Evolutionary conservation across 2,888 invertebrate species (phyloP).

Genomic region (Gymnocheta viridis): DNA sequence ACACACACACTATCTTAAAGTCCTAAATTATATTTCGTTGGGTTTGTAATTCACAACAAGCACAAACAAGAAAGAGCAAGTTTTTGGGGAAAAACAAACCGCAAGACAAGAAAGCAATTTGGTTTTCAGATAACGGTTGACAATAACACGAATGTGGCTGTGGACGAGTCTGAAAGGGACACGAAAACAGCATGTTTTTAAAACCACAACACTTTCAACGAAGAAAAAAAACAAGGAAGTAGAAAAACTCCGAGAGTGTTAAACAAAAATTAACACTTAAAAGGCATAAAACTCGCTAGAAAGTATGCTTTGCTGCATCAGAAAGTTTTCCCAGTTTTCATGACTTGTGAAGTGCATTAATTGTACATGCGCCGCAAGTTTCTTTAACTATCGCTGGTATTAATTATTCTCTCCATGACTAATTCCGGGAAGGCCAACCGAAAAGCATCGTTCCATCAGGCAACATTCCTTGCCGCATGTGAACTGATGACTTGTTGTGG

Average conservation of each 20-base stretch:
- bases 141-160: slow-evolving; percentile 49
- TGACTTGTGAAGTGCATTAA: too few species aligned
- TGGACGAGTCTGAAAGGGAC: slow-evolving; percentile 22
- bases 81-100: slow-evolving; percentile 58
- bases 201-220: slow-evolving; percentile 22
- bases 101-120: slow-evolving; percentile 68
- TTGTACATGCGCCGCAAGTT: too few species aligned
- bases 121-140: slow-evolving; percentile 64
- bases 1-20: neutral
- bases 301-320: too few species aligned
- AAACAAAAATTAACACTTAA: slow-evolving; percentile 17
- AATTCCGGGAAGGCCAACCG: too few species aligned
- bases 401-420: too few species aligned
- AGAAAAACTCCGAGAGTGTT: neutral
- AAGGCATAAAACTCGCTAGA: neutral
- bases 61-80: slow-evolving; percentile 48
- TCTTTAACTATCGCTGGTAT: too few species aligned
- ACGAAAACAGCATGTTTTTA: slow-evolving; percentile 42
- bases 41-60: slow-evolving; percentile 1
- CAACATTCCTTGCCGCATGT: too few species aligned
- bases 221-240: neutral
- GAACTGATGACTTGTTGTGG: too few species aligned
- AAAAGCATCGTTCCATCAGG: too few species aligned
- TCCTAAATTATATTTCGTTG: neutral
- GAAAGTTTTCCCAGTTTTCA: neutral